phyloP scores from a whole-genome alignment of 2,888 invertebrate species.

The Clivina fossor region DNA sequence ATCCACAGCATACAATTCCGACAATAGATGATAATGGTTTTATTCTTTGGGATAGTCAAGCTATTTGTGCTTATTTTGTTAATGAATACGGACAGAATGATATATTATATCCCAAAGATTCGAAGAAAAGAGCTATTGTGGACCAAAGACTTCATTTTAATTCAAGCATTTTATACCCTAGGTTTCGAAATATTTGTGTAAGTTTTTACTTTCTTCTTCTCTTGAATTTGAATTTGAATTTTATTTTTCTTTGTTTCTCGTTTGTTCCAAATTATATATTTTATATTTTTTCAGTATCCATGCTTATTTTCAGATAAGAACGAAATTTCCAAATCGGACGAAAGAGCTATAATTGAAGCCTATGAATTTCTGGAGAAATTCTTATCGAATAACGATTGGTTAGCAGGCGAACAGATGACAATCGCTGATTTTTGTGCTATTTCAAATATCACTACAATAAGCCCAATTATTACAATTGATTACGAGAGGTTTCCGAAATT shows the following conservation, averaged over 20 bases:
- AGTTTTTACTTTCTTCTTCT: slow-evolving; percentile 46
- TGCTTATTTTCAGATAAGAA: slow-evolving; percentile 31
- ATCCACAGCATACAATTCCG: slow-evolving; percentile 67
- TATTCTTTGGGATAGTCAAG: slow-evolving; percentile 66
- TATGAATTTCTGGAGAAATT: slow-evolving; percentile 56
- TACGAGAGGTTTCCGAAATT: slow-evolving; percentile 50
- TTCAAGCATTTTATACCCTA: slow-evolving; percentile 56
- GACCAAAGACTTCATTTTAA: slow-evolving; percentile 61
- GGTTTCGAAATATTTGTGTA: slow-evolving; percentile 59
- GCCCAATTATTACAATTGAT: slow-evolving; percentile 51
- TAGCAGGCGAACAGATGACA: slow-evolving; percentile 57
- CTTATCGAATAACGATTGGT: slow-evolving; percentile 54
- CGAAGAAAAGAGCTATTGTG: slow-evolving; percentile 55
- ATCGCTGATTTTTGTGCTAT: slow-evolving; percentile 55
- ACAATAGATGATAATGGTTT: slow-evolving; percentile 60
- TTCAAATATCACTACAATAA: slow-evolving; percentile 54
- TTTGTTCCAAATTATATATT: too few species aligned
- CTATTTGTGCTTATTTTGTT: slow-evolving; percentile 64
- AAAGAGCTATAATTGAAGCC: slow-evolving; percentile 50
- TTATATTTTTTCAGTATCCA: neutral
- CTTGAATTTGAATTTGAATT: too few species aligned
- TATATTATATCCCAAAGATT: slow-evolving; percentile 59
- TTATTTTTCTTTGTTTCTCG: too few species aligned
- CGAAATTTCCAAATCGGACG: slow-evolving; percentile 46
- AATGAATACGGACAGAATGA: slow-evolving; percentile 60